Base-by-base conservation (phyloP, 2,113 vertebrate species). In the Lepisosteus osseus region DNA sequence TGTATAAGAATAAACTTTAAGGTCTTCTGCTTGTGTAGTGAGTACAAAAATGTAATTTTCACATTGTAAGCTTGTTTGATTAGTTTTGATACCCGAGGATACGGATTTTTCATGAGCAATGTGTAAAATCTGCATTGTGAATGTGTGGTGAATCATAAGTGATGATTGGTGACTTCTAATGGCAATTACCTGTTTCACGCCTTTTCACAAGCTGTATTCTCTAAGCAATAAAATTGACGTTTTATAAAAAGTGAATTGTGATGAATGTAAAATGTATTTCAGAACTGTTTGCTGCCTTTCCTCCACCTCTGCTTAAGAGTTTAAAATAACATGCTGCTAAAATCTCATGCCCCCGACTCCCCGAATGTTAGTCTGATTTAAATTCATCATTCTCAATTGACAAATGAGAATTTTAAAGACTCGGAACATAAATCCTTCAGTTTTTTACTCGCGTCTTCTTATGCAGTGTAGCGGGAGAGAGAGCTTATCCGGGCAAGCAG, bases 151-250 rank as follows among this genome's bases (percentile, higher is more conserved):
- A 5, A 51, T 51, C 9, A 51, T 9, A 51, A 51, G 93, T 93
- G 86, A 91, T 89, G 86, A 86, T 83, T 90, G 91, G 90, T 93
- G 89, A 93, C 82, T 79, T 91, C 89, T 93, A 86, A 90, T 93
- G 89, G 90, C 94, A 84, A 84, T 51, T 87, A 91, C 88, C 87
- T 92, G 92, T 93, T 85, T 81, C 80, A 81, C 93, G 88, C 90
- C 93, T 93, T 84, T 91, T 93, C 91, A 88, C 89, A 93, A 94
- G 91, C 89, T 97, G 93, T 97, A 97, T 96, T 97, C 95, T 95
- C 94, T 91, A 92, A 98, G 96, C 97, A 99, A 99, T 98, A 99
- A 98, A 98, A 92, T 91, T 92, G 88, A 91, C 86, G 89, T 97
- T 95, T 96, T 97, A 94, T 95, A 94, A 87, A 91, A 87, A 84